Evolutionary conservation across 2,797 vertebrate species (phyloP).

Genomic region (Kryptolebias ocellatus): DNA sequence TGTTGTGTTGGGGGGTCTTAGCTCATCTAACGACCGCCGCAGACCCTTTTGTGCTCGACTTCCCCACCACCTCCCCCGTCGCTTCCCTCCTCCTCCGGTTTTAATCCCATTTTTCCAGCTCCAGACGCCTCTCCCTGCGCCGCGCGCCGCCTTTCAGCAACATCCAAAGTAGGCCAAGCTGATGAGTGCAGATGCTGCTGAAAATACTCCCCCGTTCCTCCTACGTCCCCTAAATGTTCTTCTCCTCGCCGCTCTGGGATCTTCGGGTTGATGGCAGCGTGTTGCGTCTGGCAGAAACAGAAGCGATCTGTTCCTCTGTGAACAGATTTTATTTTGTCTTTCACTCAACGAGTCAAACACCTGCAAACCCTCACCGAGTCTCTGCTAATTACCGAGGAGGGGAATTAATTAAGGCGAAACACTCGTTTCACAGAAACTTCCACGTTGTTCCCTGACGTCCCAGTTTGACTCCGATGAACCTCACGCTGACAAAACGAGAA

Average conservation of each 20-base stretch:
- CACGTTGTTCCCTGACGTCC: neutral
- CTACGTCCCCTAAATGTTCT: constrained; percentile 25
- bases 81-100: constrained; percentile 32
- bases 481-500: neutral
- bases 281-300: constrained; percentile 39
- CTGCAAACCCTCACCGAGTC: neutral
- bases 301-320: neutral
- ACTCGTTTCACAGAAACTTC: constrained; percentile 9
- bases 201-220: constrained; percentile 53
- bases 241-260: neutral
- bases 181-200: constrained; percentile 62
- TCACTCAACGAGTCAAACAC: neutral
- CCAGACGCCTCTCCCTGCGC: constrained; percentile 44
- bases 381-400: constrained; percentile 14
- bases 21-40: constrained; percentile 53
- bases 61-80: constrained; percentile 16
- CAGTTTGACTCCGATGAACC: neutral
- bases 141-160: constrained; percentile 36
- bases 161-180: constrained; percentile 70
- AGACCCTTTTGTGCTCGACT: constrained; percentile 58
- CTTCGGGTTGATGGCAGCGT: constrained; percentile 44
- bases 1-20: constrained; percentile 61
- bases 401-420: constrained; percentile 7
- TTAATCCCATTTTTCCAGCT: constrained; percentile 65
- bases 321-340: constrained; percentile 25